Evolutionary conservation across 2,888 invertebrate species (phyloP).

Genomic region (Gibbula magus): DNA sequence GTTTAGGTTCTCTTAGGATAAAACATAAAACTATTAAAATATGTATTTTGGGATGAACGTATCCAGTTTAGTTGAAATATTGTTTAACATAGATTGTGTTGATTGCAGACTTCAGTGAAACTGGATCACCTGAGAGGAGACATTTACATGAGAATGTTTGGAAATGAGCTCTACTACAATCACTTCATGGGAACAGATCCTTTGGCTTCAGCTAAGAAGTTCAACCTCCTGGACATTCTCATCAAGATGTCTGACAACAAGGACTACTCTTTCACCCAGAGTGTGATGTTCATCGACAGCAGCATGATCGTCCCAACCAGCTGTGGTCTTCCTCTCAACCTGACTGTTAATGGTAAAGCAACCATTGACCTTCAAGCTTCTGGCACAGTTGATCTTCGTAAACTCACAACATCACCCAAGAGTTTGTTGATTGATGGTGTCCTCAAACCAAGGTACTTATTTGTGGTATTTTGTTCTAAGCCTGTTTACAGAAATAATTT

Average conservation of each 20-base stretch:
- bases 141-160: conserved; percentile 89
- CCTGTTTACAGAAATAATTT: too few relatives aligned
- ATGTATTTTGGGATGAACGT: too few relatives aligned
- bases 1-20: background rate
- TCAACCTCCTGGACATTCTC: conserved; percentile 76
- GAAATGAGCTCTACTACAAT: conserved; percentile 83
- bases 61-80: too few relatives aligned
- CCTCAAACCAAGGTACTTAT: conserved; percentile 84
- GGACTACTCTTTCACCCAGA: conserved; percentile 89
- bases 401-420: conserved; percentile 75
- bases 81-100: background rate
- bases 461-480: too few relatives aligned
- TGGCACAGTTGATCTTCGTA: conserved; percentile 85
- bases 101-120: conserved; percentile 26
- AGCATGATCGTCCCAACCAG: conserved; percentile 90
- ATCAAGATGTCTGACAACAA: conserved; percentile 81
- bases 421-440: conserved; percentile 86
- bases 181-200: conserved; percentile 74
- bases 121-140: conserved; percentile 72
- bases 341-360: conserved; percentile 90
- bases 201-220: conserved; percentile 54
- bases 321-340: conserved; percentile 88
- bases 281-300: conserved; percentile 89
- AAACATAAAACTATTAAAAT: too few relatives aligned
- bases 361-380: conserved; percentile 88